These are phyloP conservation scores for Macaca fascicularis DNA, from an alignment of 2,113 vertebrate species.

Conservation along the genomic window DNA sequence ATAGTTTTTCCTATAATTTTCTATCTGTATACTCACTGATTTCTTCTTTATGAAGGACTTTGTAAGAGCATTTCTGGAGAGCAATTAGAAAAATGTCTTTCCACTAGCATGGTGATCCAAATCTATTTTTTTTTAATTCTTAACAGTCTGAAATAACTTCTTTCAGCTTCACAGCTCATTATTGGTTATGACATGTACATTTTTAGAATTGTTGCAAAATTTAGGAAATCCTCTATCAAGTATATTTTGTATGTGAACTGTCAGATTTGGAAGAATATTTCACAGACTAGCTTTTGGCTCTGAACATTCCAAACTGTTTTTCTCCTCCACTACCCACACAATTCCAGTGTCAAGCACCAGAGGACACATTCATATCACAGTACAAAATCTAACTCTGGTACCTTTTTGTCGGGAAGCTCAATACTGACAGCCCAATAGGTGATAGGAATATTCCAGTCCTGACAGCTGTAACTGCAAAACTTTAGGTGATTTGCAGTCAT, in stretches of 20 bases:
- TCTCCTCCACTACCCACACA: background rate
- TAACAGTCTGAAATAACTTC: background rate
- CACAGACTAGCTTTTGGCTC: background rate
- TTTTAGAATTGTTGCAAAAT: constrained; percentile 3
- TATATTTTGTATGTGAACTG: background rate
- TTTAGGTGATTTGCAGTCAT: no score
- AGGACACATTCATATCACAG: background rate
- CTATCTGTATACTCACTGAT: constrained; percentile 3
- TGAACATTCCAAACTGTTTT: background rate
- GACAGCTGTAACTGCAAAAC: background rate
- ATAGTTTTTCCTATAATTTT: background rate
- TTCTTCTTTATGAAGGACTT: constrained; percentile 11
- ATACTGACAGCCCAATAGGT: background rate
- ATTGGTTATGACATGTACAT: background rate
- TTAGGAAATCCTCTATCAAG: background rate
- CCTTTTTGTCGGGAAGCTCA: background rate
- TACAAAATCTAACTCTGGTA: fast-evolving
- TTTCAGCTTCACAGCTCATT: constrained; percentile 12
- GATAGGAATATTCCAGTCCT: background rate
- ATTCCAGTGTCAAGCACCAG: background rate
- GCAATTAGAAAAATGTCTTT: constrained; percentile 49
- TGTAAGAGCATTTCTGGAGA: constrained; percentile 11
- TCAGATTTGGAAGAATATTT: background rate
- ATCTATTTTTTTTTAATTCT: background rate
- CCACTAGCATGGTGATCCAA: background rate